Evolutionary conservation across 2,888 invertebrate genomes (phyloP).

Genomic region (Andrena bucephala): DNA sequence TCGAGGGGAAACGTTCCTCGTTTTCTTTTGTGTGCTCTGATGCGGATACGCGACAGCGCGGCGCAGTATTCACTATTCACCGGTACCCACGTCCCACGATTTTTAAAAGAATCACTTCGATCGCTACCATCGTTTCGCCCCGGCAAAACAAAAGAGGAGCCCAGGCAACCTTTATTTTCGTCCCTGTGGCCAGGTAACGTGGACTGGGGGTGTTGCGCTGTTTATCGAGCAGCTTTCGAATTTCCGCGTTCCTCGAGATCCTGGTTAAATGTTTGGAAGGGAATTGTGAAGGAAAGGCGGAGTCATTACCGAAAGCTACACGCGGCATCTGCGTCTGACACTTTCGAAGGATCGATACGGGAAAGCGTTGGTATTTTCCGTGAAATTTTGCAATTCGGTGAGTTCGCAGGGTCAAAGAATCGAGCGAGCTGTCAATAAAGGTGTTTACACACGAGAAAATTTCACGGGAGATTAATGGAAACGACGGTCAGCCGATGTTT

Average conservation of each 20-base stretch:
- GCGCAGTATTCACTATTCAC: background rate
- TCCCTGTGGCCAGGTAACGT: too few species aligned
- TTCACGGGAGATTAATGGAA: slow-evolving; percentile 81
- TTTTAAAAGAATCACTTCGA: slow-evolving; percentile 23
- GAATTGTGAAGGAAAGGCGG: slow-evolving; percentile 4
- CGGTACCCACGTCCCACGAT: slow-evolving; percentile 1
- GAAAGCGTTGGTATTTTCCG: slow-evolving; percentile 45
- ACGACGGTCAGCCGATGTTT: slow-evolving; percentile 76
- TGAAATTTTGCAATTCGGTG: slow-evolving; percentile 69
- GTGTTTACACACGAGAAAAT: slow-evolving; percentile 81
- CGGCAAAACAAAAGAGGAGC: background rate
- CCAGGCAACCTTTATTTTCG: background rate
- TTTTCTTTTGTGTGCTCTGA: slow-evolving; percentile 48
- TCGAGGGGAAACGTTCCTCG: slow-evolving; percentile 75
- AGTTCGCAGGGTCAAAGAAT: slow-evolving; percentile 52
- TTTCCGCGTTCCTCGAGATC: background rate
- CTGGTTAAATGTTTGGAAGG: background rate
- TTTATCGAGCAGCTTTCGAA: too few species aligned
- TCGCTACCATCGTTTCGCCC: slow-evolving; percentile 14
- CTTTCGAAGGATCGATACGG: slow-evolving; percentile 33
- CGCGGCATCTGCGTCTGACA: slow-evolving; percentile 72
- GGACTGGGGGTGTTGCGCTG: too few species aligned
- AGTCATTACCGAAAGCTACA: slow-evolving; percentile 17
- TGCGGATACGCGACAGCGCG: slow-evolving; percentile 23
- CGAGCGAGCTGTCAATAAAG: slow-evolving; percentile 65